Conservation (phyloP, 2,888 invertebrate species). For the Busseola fusca region DNA sequence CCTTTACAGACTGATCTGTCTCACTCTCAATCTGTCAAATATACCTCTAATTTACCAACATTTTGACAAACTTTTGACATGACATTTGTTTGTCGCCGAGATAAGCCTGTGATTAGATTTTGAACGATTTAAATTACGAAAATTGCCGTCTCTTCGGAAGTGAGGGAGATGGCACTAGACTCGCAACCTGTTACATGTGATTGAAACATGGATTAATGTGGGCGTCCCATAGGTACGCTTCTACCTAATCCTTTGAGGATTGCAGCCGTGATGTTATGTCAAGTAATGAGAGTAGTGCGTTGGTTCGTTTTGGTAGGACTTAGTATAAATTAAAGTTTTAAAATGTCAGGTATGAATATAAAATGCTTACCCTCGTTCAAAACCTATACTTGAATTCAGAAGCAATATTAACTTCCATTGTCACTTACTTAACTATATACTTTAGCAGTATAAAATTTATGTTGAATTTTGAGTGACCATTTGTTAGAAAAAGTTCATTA, state of each 20-base stretch:
- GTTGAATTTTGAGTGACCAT: not conserved
- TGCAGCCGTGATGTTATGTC: not conserved
- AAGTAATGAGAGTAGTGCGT: not conserved
- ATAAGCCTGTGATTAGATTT: no score
- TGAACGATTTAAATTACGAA: no score
- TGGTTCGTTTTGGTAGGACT: not conserved
- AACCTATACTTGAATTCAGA: not conserved
- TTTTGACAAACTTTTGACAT: no score
- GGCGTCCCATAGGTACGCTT: no score
- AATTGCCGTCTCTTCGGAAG: no score
- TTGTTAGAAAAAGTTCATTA: not conserved
- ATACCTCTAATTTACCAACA: no score
- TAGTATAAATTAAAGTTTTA: not conserved
- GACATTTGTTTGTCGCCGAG: no score
- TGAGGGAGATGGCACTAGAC: no score
- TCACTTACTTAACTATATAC: not conserved
- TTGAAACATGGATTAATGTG: no score
- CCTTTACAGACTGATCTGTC: no score
- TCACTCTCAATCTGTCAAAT: no score
- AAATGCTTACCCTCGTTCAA: not conserved
- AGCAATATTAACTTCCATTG: not conserved
- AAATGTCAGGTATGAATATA: constrained; percentile 1
- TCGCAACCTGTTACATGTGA: no score
- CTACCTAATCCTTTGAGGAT: not conserved
- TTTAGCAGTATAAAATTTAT: not conserved